Conservation (phyloP, 1,140 invertebrate genomes). For the Calephelis nemesis region DNA sequence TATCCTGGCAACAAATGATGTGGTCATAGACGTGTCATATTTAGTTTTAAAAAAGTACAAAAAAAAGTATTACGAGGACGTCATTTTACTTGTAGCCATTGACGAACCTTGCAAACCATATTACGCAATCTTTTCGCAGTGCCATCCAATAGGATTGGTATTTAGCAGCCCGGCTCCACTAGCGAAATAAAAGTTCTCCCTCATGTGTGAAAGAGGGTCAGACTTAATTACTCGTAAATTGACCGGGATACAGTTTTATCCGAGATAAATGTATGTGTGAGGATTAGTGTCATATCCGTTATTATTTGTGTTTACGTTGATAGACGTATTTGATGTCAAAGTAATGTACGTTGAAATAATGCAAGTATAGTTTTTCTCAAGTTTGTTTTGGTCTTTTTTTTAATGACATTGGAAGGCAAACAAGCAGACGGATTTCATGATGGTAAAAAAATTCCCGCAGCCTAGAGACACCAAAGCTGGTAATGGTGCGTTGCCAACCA, state of each 20-base stretch:
- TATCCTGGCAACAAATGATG: too few species aligned
- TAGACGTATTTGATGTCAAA: constrained; percentile 18
- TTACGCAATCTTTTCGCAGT: constrained; percentile 42
- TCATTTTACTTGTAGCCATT: neutral
- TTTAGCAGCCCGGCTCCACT: constrained; percentile 54
- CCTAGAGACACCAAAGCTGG: too few species aligned
- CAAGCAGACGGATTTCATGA: too few species aligned
- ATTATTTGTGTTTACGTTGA: constrained; percentile 38
- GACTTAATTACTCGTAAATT: constrained; percentile 77
- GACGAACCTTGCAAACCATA: constrained; percentile 33
- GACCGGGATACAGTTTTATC: constrained; percentile 69
- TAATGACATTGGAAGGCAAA: too few species aligned
- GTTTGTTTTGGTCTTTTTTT: too few species aligned
- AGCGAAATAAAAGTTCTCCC: constrained; percentile 73
- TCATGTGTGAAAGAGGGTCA: constrained; percentile 69
- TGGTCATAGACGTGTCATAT: too few species aligned
- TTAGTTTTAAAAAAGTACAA: too few species aligned
- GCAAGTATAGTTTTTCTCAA: too few species aligned
- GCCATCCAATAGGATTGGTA: constrained; percentile 43
- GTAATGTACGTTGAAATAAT: neutral
- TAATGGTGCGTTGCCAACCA: too few species aligned
- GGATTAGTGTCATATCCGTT: constrained; percentile 62
- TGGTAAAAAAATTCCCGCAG: too few species aligned
- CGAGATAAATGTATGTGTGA: constrained; percentile 56
- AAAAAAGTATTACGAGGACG: too few species aligned